A percentile compares a stretch with the other conserved stretches of the same genome.
phyloP scores from a whole-genome alignment of 2,888 invertebrate genomes.

The Drosophila acutilabella region DNA sequence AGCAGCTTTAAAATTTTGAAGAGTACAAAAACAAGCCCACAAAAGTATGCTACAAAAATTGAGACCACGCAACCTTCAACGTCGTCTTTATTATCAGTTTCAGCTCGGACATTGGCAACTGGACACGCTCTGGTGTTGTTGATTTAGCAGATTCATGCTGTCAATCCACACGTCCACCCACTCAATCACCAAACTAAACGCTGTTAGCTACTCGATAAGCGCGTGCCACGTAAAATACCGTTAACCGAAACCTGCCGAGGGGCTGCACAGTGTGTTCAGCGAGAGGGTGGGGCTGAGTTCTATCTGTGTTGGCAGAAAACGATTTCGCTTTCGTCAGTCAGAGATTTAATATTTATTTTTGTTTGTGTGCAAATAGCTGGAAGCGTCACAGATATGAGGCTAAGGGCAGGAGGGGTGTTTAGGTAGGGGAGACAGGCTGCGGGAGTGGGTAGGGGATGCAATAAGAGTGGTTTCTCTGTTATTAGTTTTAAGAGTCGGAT shows the following conservation, averaged over 20 bases:
- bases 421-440: not conserved
- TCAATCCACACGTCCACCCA: slow-evolving; percentile 83
- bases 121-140: slow-evolving; percentile 58
- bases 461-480: slow-evolving; percentile 35
- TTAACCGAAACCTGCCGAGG: slow-evolving; percentile 40
- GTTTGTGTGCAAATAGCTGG: slow-evolving; percentile 83
- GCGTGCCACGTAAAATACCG: slow-evolving; percentile 62
- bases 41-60: slow-evolving; percentile 10
- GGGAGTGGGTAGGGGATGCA: not conserved
- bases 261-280: slow-evolving; percentile 11
- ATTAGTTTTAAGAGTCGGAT: slow-evolving; percentile 52
- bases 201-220: slow-evolving; percentile 71
- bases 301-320: slow-evolving; percentile 52
- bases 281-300: slow-evolving; percentile 26
- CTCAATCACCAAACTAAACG: slow-evolving; percentile 78
- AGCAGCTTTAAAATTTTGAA: slow-evolving; percentile 39
- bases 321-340: slow-evolving; percentile 69
- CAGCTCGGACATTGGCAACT: slow-evolving; percentile 4
- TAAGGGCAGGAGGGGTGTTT: not conserved
- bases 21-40: not conserved
- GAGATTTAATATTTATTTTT: slow-evolving; percentile 80
- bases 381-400: slow-evolving; percentile 70
- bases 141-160: slow-evolving; percentile 82
- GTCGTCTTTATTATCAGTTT: slow-evolving; percentile 7
- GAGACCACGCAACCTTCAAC: not conserved